Percentiles rank a stretch among this genome's conserved stretches.
phyloP scores from a whole-genome alignment of 2,797 vertebrate genomes.

The Mormyrus hasselquistii region DNA sequence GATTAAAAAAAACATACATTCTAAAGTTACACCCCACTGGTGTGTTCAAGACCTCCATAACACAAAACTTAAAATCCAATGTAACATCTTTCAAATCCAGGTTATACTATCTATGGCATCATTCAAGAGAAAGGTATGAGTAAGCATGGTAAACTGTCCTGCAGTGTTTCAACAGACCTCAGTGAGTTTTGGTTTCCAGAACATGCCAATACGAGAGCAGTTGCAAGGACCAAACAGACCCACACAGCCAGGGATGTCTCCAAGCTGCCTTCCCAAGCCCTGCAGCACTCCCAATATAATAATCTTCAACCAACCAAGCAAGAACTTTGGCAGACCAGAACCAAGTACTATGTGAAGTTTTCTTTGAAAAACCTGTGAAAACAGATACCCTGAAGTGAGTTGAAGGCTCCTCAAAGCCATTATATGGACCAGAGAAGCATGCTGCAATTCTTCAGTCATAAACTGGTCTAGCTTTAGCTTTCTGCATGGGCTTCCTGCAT shows the following conservation, averaged over 20 bases:
- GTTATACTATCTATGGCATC: background rate
- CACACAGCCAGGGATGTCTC: background rate
- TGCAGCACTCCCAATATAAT: background rate
- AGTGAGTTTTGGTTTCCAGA: background rate
- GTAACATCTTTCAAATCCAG: slow-evolving; percentile 13
- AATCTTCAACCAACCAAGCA: background rate
- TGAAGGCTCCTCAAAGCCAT: background rate
- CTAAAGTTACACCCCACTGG: background rate
- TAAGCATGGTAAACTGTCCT: background rate
- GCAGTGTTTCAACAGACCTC: background rate
- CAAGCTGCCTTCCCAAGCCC: background rate
- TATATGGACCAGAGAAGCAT: background rate
- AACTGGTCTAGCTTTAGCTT: background rate
- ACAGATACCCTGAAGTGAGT: background rate
- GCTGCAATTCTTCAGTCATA: background rate
- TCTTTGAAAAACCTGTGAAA: background rate
- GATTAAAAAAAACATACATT: slow-evolving; percentile 29
- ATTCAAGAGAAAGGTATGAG: background rate
- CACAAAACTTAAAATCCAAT: slow-evolving; percentile 5
- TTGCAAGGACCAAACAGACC: background rate
- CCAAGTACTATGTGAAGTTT: background rate
- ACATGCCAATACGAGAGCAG: background rate
- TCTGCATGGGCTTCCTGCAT: background rate
- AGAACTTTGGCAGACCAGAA: background rate
- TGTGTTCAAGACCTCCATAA: background rate